These are phyloP conservation scores for Odontomachus brunneus DNA, from an alignment of 1,140 invertebrate genomes.

Conservation along the genomic window DNA sequence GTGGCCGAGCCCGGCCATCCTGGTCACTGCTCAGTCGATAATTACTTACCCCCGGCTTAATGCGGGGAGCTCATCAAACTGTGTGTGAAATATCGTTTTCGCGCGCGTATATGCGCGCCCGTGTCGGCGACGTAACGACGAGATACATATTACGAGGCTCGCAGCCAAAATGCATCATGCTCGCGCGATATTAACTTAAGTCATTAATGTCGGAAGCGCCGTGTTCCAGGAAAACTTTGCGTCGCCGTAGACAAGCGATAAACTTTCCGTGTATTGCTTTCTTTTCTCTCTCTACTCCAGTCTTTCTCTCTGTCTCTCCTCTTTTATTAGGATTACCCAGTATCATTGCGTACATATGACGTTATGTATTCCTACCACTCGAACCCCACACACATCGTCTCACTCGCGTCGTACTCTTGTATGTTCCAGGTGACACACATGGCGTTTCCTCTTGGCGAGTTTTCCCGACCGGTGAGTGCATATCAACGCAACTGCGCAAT, in stretches of 20 bases:
- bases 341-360: too few species aligned
- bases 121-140: constrained; percentile 64
- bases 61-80: constrained; percentile 77
- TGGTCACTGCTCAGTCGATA: constrained; percentile 79
- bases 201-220: constrained; percentile 63
- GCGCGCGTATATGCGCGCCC: constrained; percentile 66
- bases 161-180: constrained; percentile 68
- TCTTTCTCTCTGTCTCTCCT: too few species aligned
- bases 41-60: constrained; percentile 81
- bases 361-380: too few species aligned
- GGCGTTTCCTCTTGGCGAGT: not conserved
- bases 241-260: constrained; percentile 9
- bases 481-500: not conserved
- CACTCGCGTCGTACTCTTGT: not conserved
- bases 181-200: constrained; percentile 62
- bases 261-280: constrained; percentile 9
- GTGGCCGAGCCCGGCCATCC: constrained; percentile 75
- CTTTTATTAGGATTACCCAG: too few species aligned
- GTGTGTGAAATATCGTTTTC: constrained; percentile 76
- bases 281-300: not conserved
- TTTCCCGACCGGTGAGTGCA: constrained; percentile 24
- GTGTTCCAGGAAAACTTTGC: constrained; percentile 36
- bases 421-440: constrained; percentile 10
- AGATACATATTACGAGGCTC: constrained; percentile 68
- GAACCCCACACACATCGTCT: too few species aligned